Base-by-base conservation (phyloP, 2,888 invertebrate species). In the Gastrophysa polygoni region DNA sequence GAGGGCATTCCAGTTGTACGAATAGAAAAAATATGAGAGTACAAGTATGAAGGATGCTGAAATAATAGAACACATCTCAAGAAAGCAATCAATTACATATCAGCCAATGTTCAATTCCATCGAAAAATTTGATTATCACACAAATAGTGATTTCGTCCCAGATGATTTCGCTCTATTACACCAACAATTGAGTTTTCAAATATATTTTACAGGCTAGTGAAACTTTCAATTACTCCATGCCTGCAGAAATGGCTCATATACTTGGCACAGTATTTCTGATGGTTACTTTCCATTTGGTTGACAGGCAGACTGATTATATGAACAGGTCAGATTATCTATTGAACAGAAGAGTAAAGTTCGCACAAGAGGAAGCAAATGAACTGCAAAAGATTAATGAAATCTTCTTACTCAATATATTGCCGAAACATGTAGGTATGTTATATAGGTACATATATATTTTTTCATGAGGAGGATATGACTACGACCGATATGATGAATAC, bases 321-420 rank as follows among this genome's bases (percentile, higher is more conserved):
- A 91, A 92, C 71, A 87, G 96, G 73, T 84, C 97, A 68, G 96
- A 96, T 78, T 93, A 75, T 68, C 78, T 84, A 57, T 93, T 93
- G 90, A 91, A 95, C 75, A 83, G 91, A 24, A 90, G 91, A 72
- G 83, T 91, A 62, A 84, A 85, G 57, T 88, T 89, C 69, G 96
- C 96, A 77, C 92, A 95, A 80, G 87, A 90, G 68, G 92, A 95
- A 80, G 94, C 94, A 0, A 88, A 91, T 71, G 89, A 89, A n/a
- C 93, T 92, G 78, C 89, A 94, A 68, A 89, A 89, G 71, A 91
- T 96, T 0, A 97, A 96, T 80, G 93, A 91, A 74, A 89, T 95
- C 81, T 84, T 98, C 34, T 85, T 98, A 38, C 90, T 93, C 75
- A 98, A 98, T 78, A 97, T 98, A 75, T 83, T 98, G 38, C 98